These are phyloP conservation scores for Poecile montanus DNA, from an alignment of 2,797 vertebrate genomes.

Conservation along the genomic window DNA sequence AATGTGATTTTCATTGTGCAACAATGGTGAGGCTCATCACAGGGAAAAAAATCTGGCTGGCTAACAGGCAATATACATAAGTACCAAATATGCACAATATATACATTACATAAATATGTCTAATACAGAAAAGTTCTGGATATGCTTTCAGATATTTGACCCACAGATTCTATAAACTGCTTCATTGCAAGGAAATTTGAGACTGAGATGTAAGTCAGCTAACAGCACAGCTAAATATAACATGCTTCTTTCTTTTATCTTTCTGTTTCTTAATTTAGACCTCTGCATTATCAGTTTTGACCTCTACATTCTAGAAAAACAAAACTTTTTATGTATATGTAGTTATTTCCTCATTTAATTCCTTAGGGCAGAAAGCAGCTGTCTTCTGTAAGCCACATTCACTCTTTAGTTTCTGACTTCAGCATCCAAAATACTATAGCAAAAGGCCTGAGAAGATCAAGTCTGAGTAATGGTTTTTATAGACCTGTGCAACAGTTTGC, in stretches of 20 bases:
- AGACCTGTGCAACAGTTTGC: background rate
- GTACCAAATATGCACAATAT: background rate
- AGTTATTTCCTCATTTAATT: background rate
- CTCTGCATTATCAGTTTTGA: background rate
- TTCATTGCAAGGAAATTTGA: background rate
- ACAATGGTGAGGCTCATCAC: background rate
- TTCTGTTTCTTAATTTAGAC: background rate
- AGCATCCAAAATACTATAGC: background rate
- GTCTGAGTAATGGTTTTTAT: background rate
- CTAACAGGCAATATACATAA: background rate
- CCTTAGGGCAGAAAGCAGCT: background rate
- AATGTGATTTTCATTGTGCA: background rate
- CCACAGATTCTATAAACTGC: background rate
- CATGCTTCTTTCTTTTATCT: background rate
- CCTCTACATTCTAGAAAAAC: background rate
- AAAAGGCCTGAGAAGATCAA: background rate
- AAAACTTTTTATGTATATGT: background rate
- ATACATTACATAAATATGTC: background rate
- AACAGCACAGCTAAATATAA: background rate
- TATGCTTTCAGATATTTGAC: background rate
- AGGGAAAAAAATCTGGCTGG: background rate
- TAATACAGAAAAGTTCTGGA: background rate
- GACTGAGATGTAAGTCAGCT: background rate
- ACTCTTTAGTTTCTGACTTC: background rate
- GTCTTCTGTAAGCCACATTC: background rate